phyloP scores from a whole-genome alignment of 2,113 vertebrate species.

The Entomyzon cyanotis region DNA sequence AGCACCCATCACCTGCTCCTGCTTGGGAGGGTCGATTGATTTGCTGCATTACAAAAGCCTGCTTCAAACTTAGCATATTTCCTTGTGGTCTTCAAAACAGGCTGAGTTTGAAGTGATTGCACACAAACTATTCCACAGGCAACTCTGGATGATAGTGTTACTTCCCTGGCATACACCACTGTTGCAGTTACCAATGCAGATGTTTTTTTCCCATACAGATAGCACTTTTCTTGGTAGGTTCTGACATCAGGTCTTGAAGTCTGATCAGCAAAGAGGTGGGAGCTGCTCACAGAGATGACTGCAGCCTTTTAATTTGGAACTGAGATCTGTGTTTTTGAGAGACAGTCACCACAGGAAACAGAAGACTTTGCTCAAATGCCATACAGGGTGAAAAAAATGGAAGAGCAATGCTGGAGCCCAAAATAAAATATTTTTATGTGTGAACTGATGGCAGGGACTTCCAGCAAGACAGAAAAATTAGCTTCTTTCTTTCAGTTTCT shows the following conservation, averaged over 20 bases:
- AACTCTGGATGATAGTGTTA: background rate
- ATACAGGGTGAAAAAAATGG: background rate
- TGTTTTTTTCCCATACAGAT: background rate
- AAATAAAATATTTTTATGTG: background rate
- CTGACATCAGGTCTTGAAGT: background rate
- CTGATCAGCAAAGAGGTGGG: background rate
- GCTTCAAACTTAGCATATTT: background rate
- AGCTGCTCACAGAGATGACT: background rate
- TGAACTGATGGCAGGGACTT: fast-evolving
- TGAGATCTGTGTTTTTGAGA: background rate
- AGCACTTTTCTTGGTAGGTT: fast-evolving
- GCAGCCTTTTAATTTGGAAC: background rate
- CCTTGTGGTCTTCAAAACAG: background rate
- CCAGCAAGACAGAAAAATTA: background rate
- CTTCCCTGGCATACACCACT: background rate
- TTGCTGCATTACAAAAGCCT: background rate
- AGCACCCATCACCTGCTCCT: background rate
- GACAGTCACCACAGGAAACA: background rate
- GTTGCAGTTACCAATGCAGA: background rate
- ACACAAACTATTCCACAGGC: background rate
- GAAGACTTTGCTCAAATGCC: background rate
- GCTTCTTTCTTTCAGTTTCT: background rate
- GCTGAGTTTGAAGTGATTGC: background rate
- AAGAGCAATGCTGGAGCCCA: background rate
- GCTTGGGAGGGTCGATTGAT: background rate